A percentile compares a stretch with the other conserved stretches of the same genome.
These are phyloP conservation scores for Tiliqua scincoides DNA, from an alignment of 2,113 vertebrate genomes.

Conservation along the genomic window DNA sequence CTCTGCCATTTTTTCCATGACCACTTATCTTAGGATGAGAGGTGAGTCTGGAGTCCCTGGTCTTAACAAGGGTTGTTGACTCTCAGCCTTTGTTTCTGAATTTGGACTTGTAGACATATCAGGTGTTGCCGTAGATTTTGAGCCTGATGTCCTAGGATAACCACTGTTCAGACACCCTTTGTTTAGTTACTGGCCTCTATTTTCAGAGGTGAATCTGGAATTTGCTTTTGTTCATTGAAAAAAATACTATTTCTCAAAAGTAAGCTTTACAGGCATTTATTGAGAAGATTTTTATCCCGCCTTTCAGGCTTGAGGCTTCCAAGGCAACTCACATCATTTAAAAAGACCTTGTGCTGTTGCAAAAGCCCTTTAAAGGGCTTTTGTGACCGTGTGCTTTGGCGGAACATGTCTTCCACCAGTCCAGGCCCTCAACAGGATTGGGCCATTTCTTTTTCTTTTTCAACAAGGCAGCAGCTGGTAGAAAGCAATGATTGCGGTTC, in stretches of 20 bases:
- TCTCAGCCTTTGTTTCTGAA: neutral
- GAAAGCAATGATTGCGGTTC: too few relatives aligned
- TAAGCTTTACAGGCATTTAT: neutral
- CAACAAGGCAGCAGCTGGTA: too few relatives aligned
- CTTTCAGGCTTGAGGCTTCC: too few relatives aligned
- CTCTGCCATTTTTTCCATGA: neutral
- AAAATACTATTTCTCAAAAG: neutral
- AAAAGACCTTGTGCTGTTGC: too few relatives aligned
- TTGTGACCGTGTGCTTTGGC: too few relatives aligned
- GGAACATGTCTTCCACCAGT: too few relatives aligned
- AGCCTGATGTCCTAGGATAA: neutral
- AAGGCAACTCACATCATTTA: too few relatives aligned
- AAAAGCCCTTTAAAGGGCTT: too few relatives aligned
- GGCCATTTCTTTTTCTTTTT: too few relatives aligned
- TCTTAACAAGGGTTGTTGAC: neutral
- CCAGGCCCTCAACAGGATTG: too few relatives aligned
- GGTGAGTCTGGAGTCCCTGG: neutral
- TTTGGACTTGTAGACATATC: neutral
- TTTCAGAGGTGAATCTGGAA: conserved; percentile 24
- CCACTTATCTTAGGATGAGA: neutral
- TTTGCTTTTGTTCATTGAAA: neutral
- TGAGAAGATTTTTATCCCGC: too few relatives aligned
- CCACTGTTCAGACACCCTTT: neutral
- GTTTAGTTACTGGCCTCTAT: neutral
- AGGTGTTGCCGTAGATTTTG: neutral